Conservation (phyloP, 2,888 invertebrate genomes). For the Carterocephalus palaemon region DNA sequence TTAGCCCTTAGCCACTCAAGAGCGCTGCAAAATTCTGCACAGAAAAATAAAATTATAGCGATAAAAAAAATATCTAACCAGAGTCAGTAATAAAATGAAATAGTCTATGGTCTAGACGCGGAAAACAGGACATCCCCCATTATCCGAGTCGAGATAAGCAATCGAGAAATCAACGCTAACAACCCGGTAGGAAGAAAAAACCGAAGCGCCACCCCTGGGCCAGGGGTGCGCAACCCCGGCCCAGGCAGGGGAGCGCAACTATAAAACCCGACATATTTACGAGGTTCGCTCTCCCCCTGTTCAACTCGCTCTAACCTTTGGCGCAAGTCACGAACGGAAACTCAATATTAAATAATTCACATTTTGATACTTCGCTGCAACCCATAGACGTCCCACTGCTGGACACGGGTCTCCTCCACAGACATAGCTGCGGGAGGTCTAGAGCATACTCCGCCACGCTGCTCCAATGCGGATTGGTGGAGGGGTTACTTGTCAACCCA, state of each 20-base stretch:
- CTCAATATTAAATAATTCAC: too few species aligned
- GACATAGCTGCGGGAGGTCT: too few species aligned
- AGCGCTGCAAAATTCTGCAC: conserved; percentile 5
- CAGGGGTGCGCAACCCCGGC: conserved; percentile 41
- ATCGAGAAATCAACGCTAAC: conserved; percentile 57
- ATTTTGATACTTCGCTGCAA: too few species aligned
- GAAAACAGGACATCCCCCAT: conserved; percentile 25
- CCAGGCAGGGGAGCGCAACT: conserved; percentile 51
- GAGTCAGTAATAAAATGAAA: conserved; percentile 32
- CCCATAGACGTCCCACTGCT: too few species aligned
- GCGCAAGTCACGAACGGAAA: conserved; percentile 38
- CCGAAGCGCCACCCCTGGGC: conserved; percentile 21
- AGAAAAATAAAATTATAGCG: conserved; percentile 2
- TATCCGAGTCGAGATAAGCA: conserved; percentile 45
- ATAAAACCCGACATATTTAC: conserved; percentile 75
- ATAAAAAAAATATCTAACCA: conserved; percentile 16
- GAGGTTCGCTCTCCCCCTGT: conserved; percentile 56
- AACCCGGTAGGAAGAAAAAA: conserved; percentile 29
- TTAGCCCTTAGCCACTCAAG: conserved; percentile 8
- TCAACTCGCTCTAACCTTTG: conserved; percentile 30
- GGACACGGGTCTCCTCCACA: too few species aligned
- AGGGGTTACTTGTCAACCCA: too few species aligned
- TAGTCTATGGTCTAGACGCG: conserved; percentile 28
- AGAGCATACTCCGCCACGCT: too few species aligned
- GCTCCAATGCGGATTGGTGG: too few species aligned